Conservation (phyloP, 2,797 vertebrate genomes). For the Lepus townsendii region DNA sequence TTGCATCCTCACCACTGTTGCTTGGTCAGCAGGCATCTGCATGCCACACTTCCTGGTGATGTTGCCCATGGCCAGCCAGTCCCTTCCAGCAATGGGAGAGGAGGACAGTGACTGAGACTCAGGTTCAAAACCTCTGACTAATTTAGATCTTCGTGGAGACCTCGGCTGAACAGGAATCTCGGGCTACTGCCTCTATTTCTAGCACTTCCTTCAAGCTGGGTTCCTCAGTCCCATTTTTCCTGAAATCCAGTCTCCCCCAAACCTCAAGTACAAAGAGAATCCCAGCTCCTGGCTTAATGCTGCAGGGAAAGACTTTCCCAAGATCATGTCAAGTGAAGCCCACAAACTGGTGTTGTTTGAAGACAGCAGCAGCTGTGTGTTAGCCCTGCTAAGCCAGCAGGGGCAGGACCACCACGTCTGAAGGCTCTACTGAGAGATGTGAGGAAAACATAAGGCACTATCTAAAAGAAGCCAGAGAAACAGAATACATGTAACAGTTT, state of each 20-base stretch:
- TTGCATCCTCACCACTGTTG: not conserved
- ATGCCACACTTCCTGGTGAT: not conserved
- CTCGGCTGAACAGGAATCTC: not conserved
- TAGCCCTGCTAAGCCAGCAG: not conserved
- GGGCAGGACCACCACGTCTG: constrained; percentile 33
- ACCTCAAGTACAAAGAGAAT: constrained; percentile 22
- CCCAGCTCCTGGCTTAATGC: constrained; percentile 36
- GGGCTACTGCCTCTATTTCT: constrained; percentile 24
- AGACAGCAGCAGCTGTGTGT: constrained; percentile 71
- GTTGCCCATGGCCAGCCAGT: no score
- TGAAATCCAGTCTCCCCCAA: not conserved
- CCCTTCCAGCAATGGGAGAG: not conserved
- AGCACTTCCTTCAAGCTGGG: not conserved
- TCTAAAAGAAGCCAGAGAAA: rapidly evolving
- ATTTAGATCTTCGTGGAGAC: constrained; percentile 43
- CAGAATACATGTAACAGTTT: not conserved
- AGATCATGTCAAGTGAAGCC: not conserved
- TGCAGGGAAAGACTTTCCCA: not conserved
- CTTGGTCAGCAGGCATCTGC: no score
- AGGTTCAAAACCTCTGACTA: not conserved
- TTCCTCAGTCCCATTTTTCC: not conserved
- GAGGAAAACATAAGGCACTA: not conserved
- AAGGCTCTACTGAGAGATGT: not conserved
- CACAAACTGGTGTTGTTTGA: not conserved
- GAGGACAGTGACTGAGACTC: not conserved